Conservation (phyloP, 2,797 vertebrate genomes). For the Mionectes olivaceus region DNA sequence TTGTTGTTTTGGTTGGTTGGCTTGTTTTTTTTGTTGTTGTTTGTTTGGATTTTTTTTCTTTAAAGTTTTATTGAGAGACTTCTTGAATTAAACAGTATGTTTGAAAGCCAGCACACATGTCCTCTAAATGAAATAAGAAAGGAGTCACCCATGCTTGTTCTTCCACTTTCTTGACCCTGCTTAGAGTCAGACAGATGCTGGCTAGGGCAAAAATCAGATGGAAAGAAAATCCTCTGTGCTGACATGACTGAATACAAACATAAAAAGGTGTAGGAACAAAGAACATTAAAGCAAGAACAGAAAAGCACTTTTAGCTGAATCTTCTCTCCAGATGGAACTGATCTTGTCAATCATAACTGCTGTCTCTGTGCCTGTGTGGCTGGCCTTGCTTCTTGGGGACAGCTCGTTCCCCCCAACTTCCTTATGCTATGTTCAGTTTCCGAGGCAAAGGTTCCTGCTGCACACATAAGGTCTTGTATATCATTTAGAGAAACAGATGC, state of each 20-base stretch:
- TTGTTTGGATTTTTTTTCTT: neutral
- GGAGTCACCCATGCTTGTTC: neutral
- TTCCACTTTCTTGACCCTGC: neutral
- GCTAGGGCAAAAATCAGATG: neutral
- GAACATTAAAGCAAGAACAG: neutral
- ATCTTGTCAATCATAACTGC: neutral
- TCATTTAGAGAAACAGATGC: conserved; percentile 45
- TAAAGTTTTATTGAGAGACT: neutral
- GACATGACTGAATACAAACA: neutral
- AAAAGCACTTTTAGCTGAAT: neutral
- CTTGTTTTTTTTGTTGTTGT: neutral
- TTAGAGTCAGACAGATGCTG: neutral
- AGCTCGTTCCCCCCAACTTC: neutral
- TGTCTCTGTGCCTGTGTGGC: neutral
- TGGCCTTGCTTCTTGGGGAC: neutral
- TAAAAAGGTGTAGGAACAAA: neutral
- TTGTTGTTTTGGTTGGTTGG: neutral
- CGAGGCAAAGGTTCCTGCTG: neutral
- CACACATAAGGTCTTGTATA: neutral
- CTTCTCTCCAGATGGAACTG: neutral
- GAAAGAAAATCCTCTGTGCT: conserved; percentile 16
- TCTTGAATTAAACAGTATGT: neutral
- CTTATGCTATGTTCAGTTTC: neutral
- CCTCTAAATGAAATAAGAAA: neutral
- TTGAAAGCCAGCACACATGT: neutral